Base-by-base conservation (phyloP, 2,113 vertebrate species). In the Cinclus mexicanus region DNA sequence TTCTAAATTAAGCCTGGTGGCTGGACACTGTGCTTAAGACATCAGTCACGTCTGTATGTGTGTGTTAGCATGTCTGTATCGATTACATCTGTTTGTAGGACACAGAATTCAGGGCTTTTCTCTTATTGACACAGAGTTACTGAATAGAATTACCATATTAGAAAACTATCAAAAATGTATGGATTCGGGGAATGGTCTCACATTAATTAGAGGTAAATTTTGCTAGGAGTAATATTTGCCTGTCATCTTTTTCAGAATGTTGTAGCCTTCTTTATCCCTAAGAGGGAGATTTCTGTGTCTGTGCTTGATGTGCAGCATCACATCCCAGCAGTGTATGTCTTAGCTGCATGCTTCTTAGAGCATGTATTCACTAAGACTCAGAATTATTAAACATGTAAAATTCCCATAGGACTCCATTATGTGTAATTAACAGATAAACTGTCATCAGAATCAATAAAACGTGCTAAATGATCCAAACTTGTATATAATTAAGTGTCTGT, bases 381-480 rank as follows among this genome's bases (percentile, higher is more conserved):
- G 97, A 97, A 97, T 98, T 98, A 98, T 98, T 98, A 98, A 98
- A 97, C 93, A 71, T 88, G 95, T 95, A 96, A 97, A 98, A 98
- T 97, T 95, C 97, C 97, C 97, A 89, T 81, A 97, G 97, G 98
- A 98, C 96, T 96, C 97, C 93, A 97, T 98, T 98, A 98, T 97
- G 96, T 98, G 94, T 98, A 98, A 98, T 98, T 98, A 98, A 98
- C 97, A 97, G 96, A 98, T 98, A 98, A 98, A 98, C 97, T 98
- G 97, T 98, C 97, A 98, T 98, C 96, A 97, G 97, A 98, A 98
- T 98, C 98, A 98, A 98, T 98, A 98, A 98, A 98, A 98, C 70
- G 93, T 98, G 97, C 96, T 98, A 98, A 98, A 98, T 98, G 98
- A 98, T 97, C 97, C 98, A 98, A 98, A 98, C 96, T 97, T 98